Evolutionary conservation across 2,888 invertebrate species (phyloP), one percentile per base, ranked within the genome.

Genomic region (Nemotelus nigrinus): DNA sequence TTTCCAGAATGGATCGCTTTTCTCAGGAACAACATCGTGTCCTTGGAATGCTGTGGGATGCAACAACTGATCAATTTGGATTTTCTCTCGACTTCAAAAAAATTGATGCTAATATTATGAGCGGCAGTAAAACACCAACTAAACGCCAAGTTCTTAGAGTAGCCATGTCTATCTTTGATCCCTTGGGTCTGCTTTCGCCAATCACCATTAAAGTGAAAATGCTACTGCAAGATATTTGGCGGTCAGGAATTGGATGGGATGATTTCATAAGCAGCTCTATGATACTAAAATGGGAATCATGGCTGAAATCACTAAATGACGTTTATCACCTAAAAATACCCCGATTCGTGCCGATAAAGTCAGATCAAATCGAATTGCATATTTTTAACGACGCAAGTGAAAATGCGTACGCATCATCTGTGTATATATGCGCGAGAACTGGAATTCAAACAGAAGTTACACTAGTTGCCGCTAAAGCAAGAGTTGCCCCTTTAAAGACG

Each of bases 381-480:
- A 8, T 64, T 3, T 57, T 57, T 41, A 63, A 63, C 63, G 67
- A 67, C 2, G 48, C 70, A 3, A 70, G 70, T 8, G 70, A 70
- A 48, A 25, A 70, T 5, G 67, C 67, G 10, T 67, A 48, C 47
- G 67, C 67, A 4, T 45, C 67, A 67, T 8, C 25, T 4, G 8
- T 67, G 47, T 67, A 70, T 48, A n/a, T 2, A 44, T 4, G 25
- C 25, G 25, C 25, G 1, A n/a, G 47, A 45, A 25, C 25, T 25
- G 25, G 25, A 25, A 25, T 25, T 25, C 25, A 43, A 47, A 44
- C 47, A 7, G 50, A 67, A 25, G 43, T 67, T 0, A 10, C 47
- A 10, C 2, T 68, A 6, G 6, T 68, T 47, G 68, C 50, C 5
- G 7, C 70, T 5, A 70, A 70, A 25, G 25, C 47, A 3, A 0